Conservation (phyloP, 2,888 invertebrate genomes). For the Coelinius sp. region DNA sequence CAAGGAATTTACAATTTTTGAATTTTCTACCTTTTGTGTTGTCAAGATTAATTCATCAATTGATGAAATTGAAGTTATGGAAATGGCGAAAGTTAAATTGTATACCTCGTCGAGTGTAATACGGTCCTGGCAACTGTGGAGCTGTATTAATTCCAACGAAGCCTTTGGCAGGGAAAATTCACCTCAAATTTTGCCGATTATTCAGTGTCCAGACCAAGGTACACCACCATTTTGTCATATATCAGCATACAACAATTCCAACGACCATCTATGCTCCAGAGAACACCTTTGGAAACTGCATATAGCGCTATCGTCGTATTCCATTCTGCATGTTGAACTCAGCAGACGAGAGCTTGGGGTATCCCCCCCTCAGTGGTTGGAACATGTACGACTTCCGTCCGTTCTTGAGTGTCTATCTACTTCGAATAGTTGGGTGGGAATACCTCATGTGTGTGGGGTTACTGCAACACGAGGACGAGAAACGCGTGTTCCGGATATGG, state of each 20-base stretch:
- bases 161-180: background rate
- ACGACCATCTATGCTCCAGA: background rate
- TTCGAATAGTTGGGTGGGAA: conserved; percentile 24
- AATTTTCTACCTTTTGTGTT: background rate
- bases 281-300: conserved; percentile 14
- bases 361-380: conserved; percentile 17
- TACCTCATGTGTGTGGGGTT: conserved; percentile 28
- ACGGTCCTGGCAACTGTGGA: background rate
- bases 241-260: conserved; percentile 22
- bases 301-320: conserved; percentile 2
- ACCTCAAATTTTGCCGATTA: background rate
- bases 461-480: conserved; percentile 16
- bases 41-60: background rate
- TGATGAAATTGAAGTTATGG: background rate
- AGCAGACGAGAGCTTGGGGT: background rate
- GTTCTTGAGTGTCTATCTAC: conserved; percentile 35
- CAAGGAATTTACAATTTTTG: background rate
- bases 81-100: background rate
- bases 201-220: background rate
- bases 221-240: conserved; percentile 11
- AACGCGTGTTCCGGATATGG: conserved; percentile 30
- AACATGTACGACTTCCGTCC: conserved; percentile 38
- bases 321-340: conserved; percentile 13
- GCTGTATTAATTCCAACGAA: background rate
- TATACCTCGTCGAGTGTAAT: background rate